phyloP scores from a whole-genome alignment of 2,888 invertebrate species.

The Dryomyza anilis region DNA sequence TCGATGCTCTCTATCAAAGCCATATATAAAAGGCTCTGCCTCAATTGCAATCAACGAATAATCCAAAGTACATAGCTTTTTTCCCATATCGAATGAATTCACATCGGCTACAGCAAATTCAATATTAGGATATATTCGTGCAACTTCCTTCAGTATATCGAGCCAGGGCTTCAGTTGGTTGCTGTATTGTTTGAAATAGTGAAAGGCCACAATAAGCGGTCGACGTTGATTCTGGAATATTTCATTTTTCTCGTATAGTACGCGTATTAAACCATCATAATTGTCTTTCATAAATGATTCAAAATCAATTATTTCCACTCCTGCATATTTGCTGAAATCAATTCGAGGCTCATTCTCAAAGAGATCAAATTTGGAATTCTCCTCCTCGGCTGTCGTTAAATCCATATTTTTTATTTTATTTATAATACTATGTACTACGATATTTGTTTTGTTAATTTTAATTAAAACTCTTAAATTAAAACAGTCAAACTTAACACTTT shows the following conservation, averaged over 20 bases:
- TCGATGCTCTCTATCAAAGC: not conserved
- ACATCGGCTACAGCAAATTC: not conserved
- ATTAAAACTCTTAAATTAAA: no score
- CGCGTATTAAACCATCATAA: not conserved
- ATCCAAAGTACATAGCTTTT: not conserved
- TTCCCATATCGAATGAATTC: not conserved
- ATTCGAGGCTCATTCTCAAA: no score
- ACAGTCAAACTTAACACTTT: no score
- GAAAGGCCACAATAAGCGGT: not conserved
- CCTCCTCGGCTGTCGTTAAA: no score
- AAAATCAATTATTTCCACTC: not conserved
- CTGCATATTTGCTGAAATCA: no score
- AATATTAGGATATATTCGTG: not conserved
- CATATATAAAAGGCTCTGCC: not conserved
- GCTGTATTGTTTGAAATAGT: not conserved
- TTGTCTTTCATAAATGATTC: not conserved
- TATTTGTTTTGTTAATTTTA: no score
- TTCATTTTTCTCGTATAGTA: not conserved
- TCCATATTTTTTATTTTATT: no score
- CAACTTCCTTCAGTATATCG: not conserved
- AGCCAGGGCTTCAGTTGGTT: not conserved
- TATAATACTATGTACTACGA: no score
- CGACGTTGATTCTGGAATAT: not conserved
- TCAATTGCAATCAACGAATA: not conserved
- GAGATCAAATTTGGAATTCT: no score